Percentiles rank a stretch among this genome's conserved stretches.
phyloP scores from a whole-genome alignment of 2,888 invertebrate species.

The Pammene fasciana region DNA sequence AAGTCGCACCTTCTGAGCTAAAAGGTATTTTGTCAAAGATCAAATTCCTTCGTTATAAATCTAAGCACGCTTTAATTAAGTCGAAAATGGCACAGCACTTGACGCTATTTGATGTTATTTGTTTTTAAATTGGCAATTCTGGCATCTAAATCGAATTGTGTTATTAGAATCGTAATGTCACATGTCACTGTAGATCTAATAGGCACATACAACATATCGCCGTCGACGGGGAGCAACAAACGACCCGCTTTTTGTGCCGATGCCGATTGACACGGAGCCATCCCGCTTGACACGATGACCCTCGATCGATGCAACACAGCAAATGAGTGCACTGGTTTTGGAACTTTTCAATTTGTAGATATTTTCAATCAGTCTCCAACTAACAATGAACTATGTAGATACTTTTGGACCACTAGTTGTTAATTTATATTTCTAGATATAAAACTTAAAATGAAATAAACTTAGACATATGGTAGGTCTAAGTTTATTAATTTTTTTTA shows the following conservation, averaged over 20 bases:
- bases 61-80: slow-evolving; percentile 16
- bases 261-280: slow-evolving; percentile 23
- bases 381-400: too few relatives aligned
- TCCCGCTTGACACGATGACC: slow-evolving; percentile 20
- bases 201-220: not conserved
- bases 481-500: too few relatives aligned
- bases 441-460: too few relatives aligned
- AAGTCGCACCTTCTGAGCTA: slow-evolving; percentile 8
- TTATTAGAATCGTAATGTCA: slow-evolving; percentile 2
- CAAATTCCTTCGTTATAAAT: slow-evolving; percentile 12
- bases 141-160: slow-evolving; percentile 18
- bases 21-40: not conserved
- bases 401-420: too few relatives aligned
- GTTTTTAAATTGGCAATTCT: slow-evolving; percentile 27
- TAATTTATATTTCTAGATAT: too few relatives aligned
- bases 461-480: too few relatives aligned
- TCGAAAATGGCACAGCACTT: slow-evolving; percentile 16
- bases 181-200: not conserved
- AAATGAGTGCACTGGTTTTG: slow-evolving; percentile 23
- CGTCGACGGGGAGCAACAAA: not conserved
- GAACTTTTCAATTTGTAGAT: not conserved
- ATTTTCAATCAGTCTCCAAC: not conserved
- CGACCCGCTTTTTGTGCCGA: slow-evolving; percentile 10
- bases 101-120: slow-evolving; percentile 11
- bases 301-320: slow-evolving; percentile 16